Evolutionary conservation across 1,140 invertebrate species (phyloP), one percentile per base, ranked within the genome.

Genomic region (Leucophenga varia): DNA sequence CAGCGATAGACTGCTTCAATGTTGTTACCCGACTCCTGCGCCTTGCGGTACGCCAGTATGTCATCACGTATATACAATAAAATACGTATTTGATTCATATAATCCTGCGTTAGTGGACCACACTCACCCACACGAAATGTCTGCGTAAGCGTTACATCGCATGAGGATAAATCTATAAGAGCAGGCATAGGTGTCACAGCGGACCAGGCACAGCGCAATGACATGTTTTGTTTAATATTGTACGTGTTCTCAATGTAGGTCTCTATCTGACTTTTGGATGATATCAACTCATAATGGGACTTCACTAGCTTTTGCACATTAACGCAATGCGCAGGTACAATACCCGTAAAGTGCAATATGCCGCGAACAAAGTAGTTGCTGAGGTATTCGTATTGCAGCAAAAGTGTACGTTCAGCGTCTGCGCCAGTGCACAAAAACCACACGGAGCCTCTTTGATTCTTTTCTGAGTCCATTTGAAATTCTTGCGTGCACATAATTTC

Each of bases 391-490:
- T 59, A 72, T 30, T 69, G 57, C 13, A 70, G 39, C 4, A 74
- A 5, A 12, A 67, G 49, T 2, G 64, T 72, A 14, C 60, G 65
- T 0, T 43, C 48, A 1, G 25, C 35, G 25, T 74, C 72, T 6
- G 46, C 41, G 25, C 55, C 69, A 22, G 64, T 59, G 43, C 71
- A 74, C 2, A 74, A 35, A 12, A 74, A 55, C 72, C 72, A 72
- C 8, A 74, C 64, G 10, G 65, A 65, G 0, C 69, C 72, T 6
- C 42, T 21, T 18, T 25, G 37, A 2, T 52, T 59, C 10, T 51
- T 45, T n/a, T n/a, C n/a, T n/a, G n/a, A n/a, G 1, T 36, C 22
- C 5, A 43, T 39, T 37, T 72, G 71, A 21, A 74, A 67, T 1
- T 55, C 32, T 7, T 61, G 51, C 0, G 36, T 47, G 30, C 55